These are phyloP conservation scores for Hydriomena furcata DNA, from an alignment of 2,888 invertebrate genomes.

Conservation along the genomic window DNA sequence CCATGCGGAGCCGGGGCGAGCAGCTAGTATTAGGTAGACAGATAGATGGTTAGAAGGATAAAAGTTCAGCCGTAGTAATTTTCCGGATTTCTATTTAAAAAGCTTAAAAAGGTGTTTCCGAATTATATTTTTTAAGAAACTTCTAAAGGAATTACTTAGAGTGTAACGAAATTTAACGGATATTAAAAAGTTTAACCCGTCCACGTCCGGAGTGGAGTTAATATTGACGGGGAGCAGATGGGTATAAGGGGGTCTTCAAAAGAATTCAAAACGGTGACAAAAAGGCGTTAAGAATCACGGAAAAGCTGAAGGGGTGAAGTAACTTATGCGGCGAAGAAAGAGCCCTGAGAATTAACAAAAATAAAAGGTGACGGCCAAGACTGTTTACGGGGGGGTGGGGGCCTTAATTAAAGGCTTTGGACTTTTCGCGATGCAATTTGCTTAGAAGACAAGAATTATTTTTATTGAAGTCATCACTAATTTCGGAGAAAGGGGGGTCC, in stretches of 20 bases:
- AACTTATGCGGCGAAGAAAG: slow-evolving; percentile 83
- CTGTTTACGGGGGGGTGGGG: slow-evolving; percentile 76
- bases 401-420: slow-evolving; percentile 83
- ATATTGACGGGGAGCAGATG: slow-evolving; percentile 84
- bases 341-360: slow-evolving; percentile 80
- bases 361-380: slow-evolving; percentile 81
- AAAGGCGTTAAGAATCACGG: slow-evolving; percentile 82
- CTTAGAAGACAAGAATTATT: slow-evolving; percentile 84
- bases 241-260: slow-evolving; percentile 79
- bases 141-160: slow-evolving; percentile 61
- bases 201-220: slow-evolving; percentile 70
- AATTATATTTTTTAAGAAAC: slow-evolving; percentile 38
- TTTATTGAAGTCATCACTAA: slow-evolving; percentile 84
- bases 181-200: slow-evolving; percentile 83
- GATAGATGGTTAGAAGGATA: too few relatives aligned
- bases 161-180: slow-evolving; percentile 82
- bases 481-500: slow-evolving; percentile 67
- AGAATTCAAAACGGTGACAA: slow-evolving; percentile 83
- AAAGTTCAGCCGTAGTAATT: too few relatives aligned
- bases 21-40: too few relatives aligned
- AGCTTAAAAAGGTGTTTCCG: slow-evolving; percentile 6
- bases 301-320: slow-evolving; percentile 64
- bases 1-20: too few relatives aligned
- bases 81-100: too few relatives aligned
- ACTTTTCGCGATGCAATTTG: slow-evolving; percentile 83